These are phyloP conservation scores for Eudorcas thomsonii DNA, from an alignment of 2,113 vertebrate genomes.

Conservation along the genomic window DNA sequence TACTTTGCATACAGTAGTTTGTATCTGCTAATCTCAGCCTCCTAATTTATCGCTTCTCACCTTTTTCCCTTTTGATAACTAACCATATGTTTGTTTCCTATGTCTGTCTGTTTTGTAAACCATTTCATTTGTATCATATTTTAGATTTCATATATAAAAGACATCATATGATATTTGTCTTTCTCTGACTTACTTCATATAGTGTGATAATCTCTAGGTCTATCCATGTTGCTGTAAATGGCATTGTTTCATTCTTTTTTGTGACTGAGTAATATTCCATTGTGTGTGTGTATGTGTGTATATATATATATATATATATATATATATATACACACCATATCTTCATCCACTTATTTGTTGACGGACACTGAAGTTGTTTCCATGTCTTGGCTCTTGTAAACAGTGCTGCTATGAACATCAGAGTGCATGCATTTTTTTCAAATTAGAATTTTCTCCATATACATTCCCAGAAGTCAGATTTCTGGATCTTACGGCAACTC, in stretches of 20 bases:
- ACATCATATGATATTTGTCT: background rate
- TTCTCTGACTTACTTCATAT: background rate
- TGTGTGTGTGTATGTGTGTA: background rate
- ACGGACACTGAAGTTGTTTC: background rate
- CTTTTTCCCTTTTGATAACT: background rate
- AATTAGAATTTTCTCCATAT: background rate
- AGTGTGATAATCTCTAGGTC: background rate
- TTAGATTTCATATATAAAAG: background rate
- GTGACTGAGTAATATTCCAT: background rate
- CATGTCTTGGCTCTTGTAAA: background rate
- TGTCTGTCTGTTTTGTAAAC: background rate
- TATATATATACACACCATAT: background rate
- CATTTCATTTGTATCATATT: background rate
- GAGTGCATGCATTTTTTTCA: background rate
- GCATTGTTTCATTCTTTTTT: background rate
- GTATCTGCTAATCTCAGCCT: background rate
- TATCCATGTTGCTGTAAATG: background rate
- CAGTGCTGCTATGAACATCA: background rate
- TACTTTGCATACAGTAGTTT: background rate
- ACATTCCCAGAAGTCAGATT: background rate
- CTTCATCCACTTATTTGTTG: background rate
- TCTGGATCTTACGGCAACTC: background rate
- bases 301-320: accelerated
- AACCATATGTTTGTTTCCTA: background rate
- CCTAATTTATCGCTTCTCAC: background rate